Percentiles rank a stretch among this genome's conserved stretches.
phyloP scores from a whole-genome alignment of 2,888 invertebrate genomes.

The Drosophila seclusa region DNA sequence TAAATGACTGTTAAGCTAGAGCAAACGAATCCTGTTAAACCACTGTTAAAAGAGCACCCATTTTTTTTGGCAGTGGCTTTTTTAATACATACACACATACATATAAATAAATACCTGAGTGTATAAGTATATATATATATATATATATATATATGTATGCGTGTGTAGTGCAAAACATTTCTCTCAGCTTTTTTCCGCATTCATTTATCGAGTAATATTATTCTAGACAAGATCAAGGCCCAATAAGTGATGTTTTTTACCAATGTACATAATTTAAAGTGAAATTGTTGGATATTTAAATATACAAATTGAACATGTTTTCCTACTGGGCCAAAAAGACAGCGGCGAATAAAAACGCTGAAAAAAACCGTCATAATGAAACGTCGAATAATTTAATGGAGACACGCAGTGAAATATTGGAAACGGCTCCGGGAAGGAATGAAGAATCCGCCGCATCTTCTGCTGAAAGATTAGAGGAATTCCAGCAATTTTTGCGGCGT shows the following conservation, averaged over 20 bases:
- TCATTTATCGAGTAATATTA: slow-evolving; percentile 27
- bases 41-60: slow-evolving; percentile 1
- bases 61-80: background rate
- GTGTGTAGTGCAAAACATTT: slow-evolving; percentile 1
- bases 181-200: slow-evolving; percentile 39
- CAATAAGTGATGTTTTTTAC: slow-evolving; percentile 18
- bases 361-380: slow-evolving; percentile 10
- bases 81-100: background rate
- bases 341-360: slow-evolving; percentile 13
- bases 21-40: background rate
- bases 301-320: slow-evolving; percentile 54
- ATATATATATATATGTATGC: background rate
- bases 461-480: slow-evolving; percentile 64
- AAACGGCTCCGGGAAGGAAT: background rate
- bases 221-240: slow-evolving; percentile 66
- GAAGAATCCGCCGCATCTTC: slow-evolving; percentile 16
- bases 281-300: background rate
- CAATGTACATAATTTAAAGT: background rate
- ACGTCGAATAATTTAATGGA: background rate
- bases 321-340: slow-evolving; percentile 62
- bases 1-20: background rate
- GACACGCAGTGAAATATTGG: background rate
- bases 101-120: slow-evolving; percentile 8
- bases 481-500: slow-evolving; percentile 76
- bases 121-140: background rate